Percentiles rank a stretch among this genome's conserved stretches.
phyloP scores from a whole-genome alignment of 2,113 vertebrate species.

The Sciurus niger region DNA sequence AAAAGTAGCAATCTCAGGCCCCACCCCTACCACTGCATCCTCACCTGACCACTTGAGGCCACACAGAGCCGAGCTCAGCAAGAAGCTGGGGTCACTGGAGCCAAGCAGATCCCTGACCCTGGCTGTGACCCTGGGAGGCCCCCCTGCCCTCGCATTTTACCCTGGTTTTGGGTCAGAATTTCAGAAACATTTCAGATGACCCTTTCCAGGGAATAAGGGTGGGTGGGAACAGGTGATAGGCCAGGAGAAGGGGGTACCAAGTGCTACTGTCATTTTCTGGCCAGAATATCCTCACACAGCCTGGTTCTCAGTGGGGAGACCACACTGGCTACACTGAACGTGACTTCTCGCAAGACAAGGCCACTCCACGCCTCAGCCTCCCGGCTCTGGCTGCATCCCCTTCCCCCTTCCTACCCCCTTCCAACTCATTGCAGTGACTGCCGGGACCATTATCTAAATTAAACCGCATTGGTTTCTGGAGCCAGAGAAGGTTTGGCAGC shows the following conservation, averaged over 20 bases:
- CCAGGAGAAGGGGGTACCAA: background rate
- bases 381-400: background rate
- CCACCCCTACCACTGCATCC: background rate
- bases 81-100: background rate
- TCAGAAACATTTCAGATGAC: conserved; percentile 36
- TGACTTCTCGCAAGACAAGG: conserved; percentile 44
- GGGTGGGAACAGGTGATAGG: background rate
- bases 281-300: background rate
- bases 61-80: background rate
- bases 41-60: background rate
- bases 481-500: conserved; percentile 83
- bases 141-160: background rate
- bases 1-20: conserved; percentile 21
- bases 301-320: background rate
- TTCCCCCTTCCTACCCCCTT: conserved; percentile 24
- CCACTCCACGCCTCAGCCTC: conserved; percentile 31
- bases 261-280: background rate
- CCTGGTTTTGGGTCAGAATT: conserved; percentile 15
- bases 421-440: conserved; percentile 67
- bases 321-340: background rate
- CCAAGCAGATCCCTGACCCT: background rate
- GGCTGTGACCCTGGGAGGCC: background rate
- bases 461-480: conserved; percentile 82
- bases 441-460: conserved; percentile 86
- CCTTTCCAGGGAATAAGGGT: background rate